These are phyloP conservation scores for Diachasma alloeum DNA, from an alignment of 1,140 invertebrate genomes.

Conservation along the genomic window DNA sequence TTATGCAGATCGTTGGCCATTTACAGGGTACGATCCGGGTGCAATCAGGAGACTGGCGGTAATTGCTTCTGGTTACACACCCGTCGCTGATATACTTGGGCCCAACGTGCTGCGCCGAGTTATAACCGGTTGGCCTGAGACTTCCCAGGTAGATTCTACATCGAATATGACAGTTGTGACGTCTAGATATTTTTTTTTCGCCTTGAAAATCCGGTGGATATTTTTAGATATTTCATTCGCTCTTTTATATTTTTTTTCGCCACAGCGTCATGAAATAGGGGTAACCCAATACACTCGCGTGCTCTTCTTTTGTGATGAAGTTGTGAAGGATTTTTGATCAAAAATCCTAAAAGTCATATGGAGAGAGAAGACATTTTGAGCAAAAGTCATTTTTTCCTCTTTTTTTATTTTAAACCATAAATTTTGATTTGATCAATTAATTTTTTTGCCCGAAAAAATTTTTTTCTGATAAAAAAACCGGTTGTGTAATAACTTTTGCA, in stretches of 20 bases:
- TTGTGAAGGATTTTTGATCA: too few species aligned
- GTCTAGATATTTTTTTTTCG: conserved; percentile 13
- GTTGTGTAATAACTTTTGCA: too few species aligned
- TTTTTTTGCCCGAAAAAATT: too few species aligned
- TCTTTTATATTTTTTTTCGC: neutral
- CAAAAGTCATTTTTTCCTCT: too few species aligned
- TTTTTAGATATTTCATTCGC: neutral
- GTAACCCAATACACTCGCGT: neutral
- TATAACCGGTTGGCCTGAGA: conserved; percentile 28
- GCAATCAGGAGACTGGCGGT: conserved; percentile 32
- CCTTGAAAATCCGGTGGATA: neutral
- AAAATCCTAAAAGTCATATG: too few species aligned
- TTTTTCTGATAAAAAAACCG: too few species aligned
- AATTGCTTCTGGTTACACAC: conserved; percentile 33
- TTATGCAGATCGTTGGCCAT: conserved; percentile 42
- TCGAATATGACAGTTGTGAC: conserved; percentile 58
- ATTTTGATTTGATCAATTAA: too few species aligned
- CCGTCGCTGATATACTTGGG: conserved; percentile 1
- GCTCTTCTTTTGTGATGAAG: neutral
- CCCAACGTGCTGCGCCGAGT: neutral
- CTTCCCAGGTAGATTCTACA: conserved; percentile 12
- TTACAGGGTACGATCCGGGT: conserved; percentile 25
- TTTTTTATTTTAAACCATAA: too few species aligned
- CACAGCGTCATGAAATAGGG: neutral
- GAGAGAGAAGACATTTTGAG: too few species aligned